Evolutionary conservation across 2,888 invertebrate species (phyloP).

Genomic region (Yponomeuta plumbellus): DNA sequence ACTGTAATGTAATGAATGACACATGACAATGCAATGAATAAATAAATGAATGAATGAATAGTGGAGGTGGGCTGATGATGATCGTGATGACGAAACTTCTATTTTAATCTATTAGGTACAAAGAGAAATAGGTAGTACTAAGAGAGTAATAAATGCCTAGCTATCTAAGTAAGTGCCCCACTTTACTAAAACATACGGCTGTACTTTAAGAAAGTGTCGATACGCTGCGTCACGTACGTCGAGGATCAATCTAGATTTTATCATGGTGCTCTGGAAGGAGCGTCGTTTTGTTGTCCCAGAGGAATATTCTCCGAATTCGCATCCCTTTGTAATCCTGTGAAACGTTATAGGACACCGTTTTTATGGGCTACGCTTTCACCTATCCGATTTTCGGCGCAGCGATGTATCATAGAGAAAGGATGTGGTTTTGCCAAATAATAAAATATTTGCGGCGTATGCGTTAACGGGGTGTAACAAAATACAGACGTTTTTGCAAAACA

Average conservation of each 20-base stretch:
- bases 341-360: slow-evolving; percentile 14
- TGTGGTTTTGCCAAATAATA: background rate
- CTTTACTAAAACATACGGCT: background rate
- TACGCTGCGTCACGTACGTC: slow-evolving; percentile 38
- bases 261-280: slow-evolving; percentile 36
- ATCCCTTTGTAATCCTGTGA: slow-evolving; percentile 31
- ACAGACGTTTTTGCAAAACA: too few relatives aligned
- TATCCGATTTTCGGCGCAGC: slow-evolving; percentile 5
- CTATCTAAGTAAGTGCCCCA: background rate
- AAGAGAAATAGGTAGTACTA: too few relatives aligned
- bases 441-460: background rate
- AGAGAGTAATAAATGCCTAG: too few relatives aligned
- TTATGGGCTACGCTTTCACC: slow-evolving; percentile 9
- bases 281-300: slow-evolving; percentile 38
- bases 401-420: background rate
- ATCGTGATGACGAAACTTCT: too few relatives aligned
- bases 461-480: background rate
- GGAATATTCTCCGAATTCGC: slow-evolving; percentile 26
- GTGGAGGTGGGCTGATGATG: too few relatives aligned
- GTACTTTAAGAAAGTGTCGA: slow-evolving; percentile 5
- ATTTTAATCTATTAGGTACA: too few relatives aligned
- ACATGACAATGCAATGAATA: too few relatives aligned
- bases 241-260: slow-evolving; percentile 50
- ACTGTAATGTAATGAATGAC: too few relatives aligned
- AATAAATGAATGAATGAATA: too few relatives aligned